Conservation (phyloP, 2,888 invertebrate genomes). For the Dicroscelio sp. region DNA sequence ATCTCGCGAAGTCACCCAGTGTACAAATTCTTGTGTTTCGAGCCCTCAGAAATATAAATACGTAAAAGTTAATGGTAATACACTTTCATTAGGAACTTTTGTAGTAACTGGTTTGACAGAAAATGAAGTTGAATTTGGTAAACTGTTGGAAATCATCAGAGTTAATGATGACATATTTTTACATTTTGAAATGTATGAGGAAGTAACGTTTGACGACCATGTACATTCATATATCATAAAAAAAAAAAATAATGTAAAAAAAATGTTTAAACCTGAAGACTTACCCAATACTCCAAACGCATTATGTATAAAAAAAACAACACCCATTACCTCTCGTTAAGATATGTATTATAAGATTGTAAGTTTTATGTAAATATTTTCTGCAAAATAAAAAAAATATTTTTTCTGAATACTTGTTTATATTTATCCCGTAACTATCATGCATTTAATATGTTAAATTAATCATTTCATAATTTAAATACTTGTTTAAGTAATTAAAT, state of each 20-base stretch:
- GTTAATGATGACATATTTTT: conserved; percentile 2
- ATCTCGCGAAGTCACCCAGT: neutral
- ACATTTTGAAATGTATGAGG: conserved; percentile 21
- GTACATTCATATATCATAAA: conserved; percentile 21
- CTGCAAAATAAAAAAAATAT: no score
- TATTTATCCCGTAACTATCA: no score
- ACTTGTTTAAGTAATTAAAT: no score
- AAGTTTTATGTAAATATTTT: no score
- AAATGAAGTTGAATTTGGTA: conserved; percentile 39
- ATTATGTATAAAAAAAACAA: conserved; percentile 16
- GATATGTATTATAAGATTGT: neutral
- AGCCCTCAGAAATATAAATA: conserved; percentile 15
- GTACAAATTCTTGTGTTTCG: neutral
- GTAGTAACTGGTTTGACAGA: neutral
- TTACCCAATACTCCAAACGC: neutral
- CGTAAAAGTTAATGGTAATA: conserved; percentile 14
- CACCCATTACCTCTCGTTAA: neutral
- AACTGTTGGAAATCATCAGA: conserved; percentile 23
- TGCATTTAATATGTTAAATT: no score
- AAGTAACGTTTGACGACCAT: conserved; percentile 22
- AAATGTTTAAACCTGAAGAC: neutral
- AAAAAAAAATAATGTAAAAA: neutral
- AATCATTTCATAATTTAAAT: no score
- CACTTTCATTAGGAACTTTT: conserved; percentile 5
- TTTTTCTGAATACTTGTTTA: no score